These are phyloP conservation scores for Nymphalis io DNA, from an alignment of 1,140 invertebrate genomes.

Conservation along the genomic window DNA sequence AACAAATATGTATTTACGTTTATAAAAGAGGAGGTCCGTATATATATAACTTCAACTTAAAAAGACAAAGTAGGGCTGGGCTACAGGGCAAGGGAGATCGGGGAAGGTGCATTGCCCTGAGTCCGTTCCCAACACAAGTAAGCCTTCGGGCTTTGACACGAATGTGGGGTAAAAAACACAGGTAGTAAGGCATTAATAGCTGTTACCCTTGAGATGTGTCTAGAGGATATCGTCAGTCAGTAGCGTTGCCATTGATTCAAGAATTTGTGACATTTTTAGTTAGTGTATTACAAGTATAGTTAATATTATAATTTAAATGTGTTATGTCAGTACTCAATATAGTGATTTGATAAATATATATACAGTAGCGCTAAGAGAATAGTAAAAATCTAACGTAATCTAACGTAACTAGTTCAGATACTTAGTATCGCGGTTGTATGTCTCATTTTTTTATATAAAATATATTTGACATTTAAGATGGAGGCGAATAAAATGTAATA, in stretches of 20 bases:
- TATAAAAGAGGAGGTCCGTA: constrained; percentile 51
- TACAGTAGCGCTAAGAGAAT: too few relatives aligned
- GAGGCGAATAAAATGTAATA: not conserved
- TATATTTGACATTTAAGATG: not conserved
- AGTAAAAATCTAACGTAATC: too few relatives aligned
- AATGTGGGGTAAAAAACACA: constrained; percentile 73
- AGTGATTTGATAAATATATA: too few relatives aligned
- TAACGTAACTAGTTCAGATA: not conserved
- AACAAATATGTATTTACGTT: constrained; percentile 44
- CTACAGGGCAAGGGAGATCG: constrained; percentile 77
- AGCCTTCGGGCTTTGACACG: constrained; percentile 70
- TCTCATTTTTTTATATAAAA: not conserved
- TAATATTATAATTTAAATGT: not conserved
- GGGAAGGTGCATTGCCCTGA: constrained; percentile 75
- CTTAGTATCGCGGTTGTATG: too few relatives aligned
- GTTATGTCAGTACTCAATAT: too few relatives aligned
- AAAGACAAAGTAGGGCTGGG: constrained; percentile 78
- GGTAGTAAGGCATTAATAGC: constrained; percentile 71
- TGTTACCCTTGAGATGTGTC: constrained; percentile 74
- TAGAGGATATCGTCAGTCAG: constrained; percentile 61
- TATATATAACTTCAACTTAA: constrained; percentile 55
- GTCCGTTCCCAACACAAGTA: constrained; percentile 60
- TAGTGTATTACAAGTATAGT: not conserved
- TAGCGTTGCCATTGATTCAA: constrained; percentile 24
- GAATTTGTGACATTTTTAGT: constrained; percentile 8